A percentile compares a stretch with the other conserved stretches of the same genome.
Evolutionary conservation across 2,888 invertebrate genomes (phyloP).

Genomic region (Lydus trimaculatus): DNA sequence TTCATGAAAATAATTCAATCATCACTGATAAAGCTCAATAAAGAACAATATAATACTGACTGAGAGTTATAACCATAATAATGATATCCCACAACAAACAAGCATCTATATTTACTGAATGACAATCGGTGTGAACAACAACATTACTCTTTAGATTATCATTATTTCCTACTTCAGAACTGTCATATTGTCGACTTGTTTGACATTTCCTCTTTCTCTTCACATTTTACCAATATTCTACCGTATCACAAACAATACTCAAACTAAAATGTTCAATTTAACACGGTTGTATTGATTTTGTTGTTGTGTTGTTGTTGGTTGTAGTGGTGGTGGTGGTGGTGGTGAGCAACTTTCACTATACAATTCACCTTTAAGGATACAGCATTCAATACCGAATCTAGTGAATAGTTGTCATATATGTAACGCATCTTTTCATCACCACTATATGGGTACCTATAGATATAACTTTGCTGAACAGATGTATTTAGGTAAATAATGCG

Average conservation of each 20-base stretch:
- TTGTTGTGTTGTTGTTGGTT: no score
- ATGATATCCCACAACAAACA: slow-evolving; percentile 66
- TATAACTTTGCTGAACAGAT: no score
- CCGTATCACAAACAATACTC: slow-evolving; percentile 78
- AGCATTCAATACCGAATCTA: slow-evolving; percentile 83
- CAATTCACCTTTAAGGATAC: slow-evolving; percentile 73
- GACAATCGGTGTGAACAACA: slow-evolving; percentile 71
- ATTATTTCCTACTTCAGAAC: slow-evolving; percentile 34
- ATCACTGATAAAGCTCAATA: slow-evolving; percentile 63
- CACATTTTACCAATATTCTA: slow-evolving; percentile 71
- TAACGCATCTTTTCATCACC: slow-evolving; percentile 54
- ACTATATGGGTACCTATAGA: no score
- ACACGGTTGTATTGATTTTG: slow-evolving; percentile 9
- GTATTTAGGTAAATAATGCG: no score
- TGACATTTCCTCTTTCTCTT: slow-evolving; percentile 54
- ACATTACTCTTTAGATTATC: slow-evolving; percentile 51
- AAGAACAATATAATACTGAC: slow-evolving; percentile 70
- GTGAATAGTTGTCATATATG: slow-evolving; percentile 70
- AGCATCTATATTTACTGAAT: slow-evolving; percentile 75
- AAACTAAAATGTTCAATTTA: slow-evolving; percentile 63
- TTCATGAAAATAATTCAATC: slow-evolving; percentile 21
- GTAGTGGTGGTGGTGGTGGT: background rate
- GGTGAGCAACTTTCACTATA: background rate
- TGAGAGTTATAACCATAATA: slow-evolving; percentile 64
- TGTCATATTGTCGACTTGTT: slow-evolving; percentile 45